Base-by-base conservation (phyloP, 2,888 invertebrate genomes). In the Tethea ocularis region DNA sequence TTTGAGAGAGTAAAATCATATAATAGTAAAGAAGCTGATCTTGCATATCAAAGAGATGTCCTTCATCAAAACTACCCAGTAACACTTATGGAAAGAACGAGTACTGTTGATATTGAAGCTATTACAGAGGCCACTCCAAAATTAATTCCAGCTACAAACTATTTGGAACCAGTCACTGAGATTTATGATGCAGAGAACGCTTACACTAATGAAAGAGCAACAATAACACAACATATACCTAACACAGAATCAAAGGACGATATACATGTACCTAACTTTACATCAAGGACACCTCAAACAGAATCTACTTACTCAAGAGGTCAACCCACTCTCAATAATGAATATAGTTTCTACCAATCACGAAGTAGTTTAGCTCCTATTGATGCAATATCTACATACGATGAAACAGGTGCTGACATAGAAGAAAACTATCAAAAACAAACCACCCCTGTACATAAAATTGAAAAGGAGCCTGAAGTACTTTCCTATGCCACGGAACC, bases 31-130 rank as follows among this genome's bases (percentile, higher is more conserved):
- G 87, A 89, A 66, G 75, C 84, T 60, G 93, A 93, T 60, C 77
- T 95, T 63, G 95, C 95, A 2, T 95, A 95, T 66, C 95, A 95
- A 80, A 88, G 95, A 63, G 95, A 95, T 75, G 93, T 95, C 2
- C 77, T 95, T 6, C 95, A 95, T 69, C 95, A 95, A 74, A 95
- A 95, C 67, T 95, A 95, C 71, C 95, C 95, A 1, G 94, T 95
- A 0, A 94, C 95, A 7, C 67, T 93, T 24, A 89, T 89, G 84
- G 93, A 93, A 75, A 82, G 91, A 64, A 82, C 80, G 62, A 93
- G 90, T 64, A 94, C 94, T 26, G 82, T 84, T 46, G 91, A 93
- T 56, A 88, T 91, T 66, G 93, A 92, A 77, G 89, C 91, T 52
- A 87, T 91, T 20, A 93, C 93, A 13, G 91, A 91, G 75, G 87